A percentile compares a stretch with the other conserved stretches of the same genome.
These are phyloP conservation scores for Azemiops feae DNA, from an alignment of 2,113 vertebrate genomes.

Conservation along the genomic window DNA sequence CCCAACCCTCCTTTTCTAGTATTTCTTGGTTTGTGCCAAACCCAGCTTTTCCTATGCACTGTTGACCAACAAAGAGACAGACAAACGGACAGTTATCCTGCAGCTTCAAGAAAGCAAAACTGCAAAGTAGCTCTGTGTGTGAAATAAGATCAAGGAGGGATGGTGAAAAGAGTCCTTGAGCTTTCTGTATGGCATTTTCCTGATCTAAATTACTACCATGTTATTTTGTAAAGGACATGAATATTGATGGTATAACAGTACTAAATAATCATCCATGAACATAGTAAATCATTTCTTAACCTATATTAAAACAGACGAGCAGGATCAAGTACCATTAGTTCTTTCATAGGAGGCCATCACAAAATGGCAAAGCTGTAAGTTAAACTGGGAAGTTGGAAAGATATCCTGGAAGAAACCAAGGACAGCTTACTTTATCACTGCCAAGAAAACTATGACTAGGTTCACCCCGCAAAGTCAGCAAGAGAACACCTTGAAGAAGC, in stretches of 20 bases:
- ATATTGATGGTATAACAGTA: not conserved
- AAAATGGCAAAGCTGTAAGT: not conserved
- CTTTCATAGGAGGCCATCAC: not conserved
- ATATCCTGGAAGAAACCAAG: not conserved
- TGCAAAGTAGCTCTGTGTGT: not conserved
- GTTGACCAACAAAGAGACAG: not conserved
- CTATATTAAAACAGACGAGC: not conserved
- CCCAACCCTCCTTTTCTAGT: not conserved
- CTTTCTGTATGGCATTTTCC: not conserved
- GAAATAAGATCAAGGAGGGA: not conserved
- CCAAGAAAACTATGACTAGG: not conserved
- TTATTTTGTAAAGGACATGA: not conserved
- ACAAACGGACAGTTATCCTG: not conserved
- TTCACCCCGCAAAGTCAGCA: not conserved
- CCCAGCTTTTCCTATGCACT: not conserved
- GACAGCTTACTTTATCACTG: not conserved
- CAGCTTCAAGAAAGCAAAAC: not conserved
- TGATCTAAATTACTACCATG: not conserved
- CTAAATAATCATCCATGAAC: not conserved
- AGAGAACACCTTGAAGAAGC: not conserved
- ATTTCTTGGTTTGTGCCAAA: not conserved
- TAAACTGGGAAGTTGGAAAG: not conserved
- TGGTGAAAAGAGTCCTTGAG: not conserved
- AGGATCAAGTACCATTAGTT: not conserved
- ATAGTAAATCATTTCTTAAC: not conserved